Base-by-base conservation (phyloP, 2,113 vertebrate species). In the Oenanthe melanoleuca region DNA sequence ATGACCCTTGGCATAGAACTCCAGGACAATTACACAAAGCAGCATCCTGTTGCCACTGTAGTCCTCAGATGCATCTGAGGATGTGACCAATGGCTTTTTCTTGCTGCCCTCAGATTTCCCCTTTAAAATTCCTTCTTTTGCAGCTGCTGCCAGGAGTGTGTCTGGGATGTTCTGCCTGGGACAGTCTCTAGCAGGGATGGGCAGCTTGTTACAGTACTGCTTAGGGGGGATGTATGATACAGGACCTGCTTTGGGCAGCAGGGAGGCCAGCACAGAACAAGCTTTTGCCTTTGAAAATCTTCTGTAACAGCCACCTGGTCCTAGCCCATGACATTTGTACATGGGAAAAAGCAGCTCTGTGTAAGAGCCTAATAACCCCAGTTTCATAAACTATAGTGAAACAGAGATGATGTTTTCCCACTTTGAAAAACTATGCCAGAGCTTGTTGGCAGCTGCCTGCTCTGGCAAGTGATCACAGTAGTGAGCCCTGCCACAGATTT, bases 201-300 rank as follows among this genome's bases (percentile, higher is more conserved):
- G 33, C 67, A 83, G 25, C 31, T 65, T 18, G 26, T 40, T 64
- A 8, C 56, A 52, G 21, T 3, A 2, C 24, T 18, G 49, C 74
- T 66, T 5, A 4, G 24, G 7, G 12, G 28, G 10, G 1, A 21
- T 8, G 16, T 45, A 42, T 4, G 1, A 7, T 20, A 8, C 1
- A 5, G 11, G 5, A 73, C 12, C 56, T 57, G 77, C 25, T 55
- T 38, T 50, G 16, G 60, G 12, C 80, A 84, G 34, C 52, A 57
- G 37, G 45, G 33, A 55, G 18, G 14, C 31, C 45, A 60, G 33
- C 24, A 8, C 63, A 65, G 34, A 37, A 3, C 55, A 47, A 45
- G 29, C 3, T 1, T 25, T 70, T 73, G 31, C 52, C 66, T 52
- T 65, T 26, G 15, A 75, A 47, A 86, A 67, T 25, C 19, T n/a